Evolutionary conservation across 2,113 vertebrate genomes (phyloP), one percentile per base, ranked within the genome.

Genomic region (Xyliphius kryptos): DNA sequence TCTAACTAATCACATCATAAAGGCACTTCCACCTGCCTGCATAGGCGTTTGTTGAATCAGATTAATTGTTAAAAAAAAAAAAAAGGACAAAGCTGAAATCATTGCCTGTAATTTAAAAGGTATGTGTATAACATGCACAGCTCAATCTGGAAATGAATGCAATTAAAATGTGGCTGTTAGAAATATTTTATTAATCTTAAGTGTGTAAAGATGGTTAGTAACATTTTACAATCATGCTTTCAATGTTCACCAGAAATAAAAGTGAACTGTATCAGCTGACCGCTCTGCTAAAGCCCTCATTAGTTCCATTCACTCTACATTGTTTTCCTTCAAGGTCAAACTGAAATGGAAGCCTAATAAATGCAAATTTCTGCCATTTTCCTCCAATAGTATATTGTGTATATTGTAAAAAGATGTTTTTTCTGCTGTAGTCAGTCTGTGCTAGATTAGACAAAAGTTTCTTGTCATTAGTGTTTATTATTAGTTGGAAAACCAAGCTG

Each of bases 311-410:
- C 19, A 17, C 40, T 46, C 63, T 37, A 44, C 20, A 15, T 46
- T 61, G 5, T 43, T 41, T 69, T 53, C 22, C 9, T 16, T 5
- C 32, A 56, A 49, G 53, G 52, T 56, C 53, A 57, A 17, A 51
- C 40, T 36, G 47, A 50, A 46, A 55, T 44, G 13, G 19, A 21
- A 20, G 15, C 20, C 48, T 20, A 26, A 37, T 40, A 37, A 36
- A 60, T 49, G 19, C 12, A 14, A 37, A 47, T 53, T 47, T 37
- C 36, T 32, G 56, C 20, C 10, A 14, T 13, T 36, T 54, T 59
- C 21, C 38, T 40, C 22, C 2, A 6, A 15, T 54, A 43, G 12
- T 32, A 37, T 37, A 40, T 54, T n/a, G n/a, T n/a, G n/a, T n/a
- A n/a, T n/a, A n/a, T n/a, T n/a, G n/a, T n/a, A n/a, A n/a, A n/a